Percentiles rank a stretch among this genome's conserved stretches.
Conservation (phyloP, 2,797 vertebrate genomes). For the Garrulus glandarius region DNA sequence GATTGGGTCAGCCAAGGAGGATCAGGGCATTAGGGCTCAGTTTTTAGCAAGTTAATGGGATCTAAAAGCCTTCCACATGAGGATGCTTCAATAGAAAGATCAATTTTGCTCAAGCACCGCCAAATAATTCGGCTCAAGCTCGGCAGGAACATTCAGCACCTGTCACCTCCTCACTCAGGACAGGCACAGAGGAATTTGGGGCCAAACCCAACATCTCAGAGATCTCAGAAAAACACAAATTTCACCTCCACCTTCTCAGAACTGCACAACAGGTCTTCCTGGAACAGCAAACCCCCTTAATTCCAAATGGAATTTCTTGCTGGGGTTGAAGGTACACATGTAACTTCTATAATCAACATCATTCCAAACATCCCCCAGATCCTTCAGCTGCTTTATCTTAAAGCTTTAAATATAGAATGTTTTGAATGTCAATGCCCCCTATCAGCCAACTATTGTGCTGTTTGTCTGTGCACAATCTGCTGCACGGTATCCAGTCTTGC, state of each 20-base stretch:
- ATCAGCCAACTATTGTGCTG: not conserved
- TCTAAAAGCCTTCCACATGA: not conserved
- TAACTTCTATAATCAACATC: not conserved
- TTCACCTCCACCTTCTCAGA: not conserved
- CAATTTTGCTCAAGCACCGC: rapidly evolving
- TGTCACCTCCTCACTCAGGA: not conserved
- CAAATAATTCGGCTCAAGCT: rapidly evolving
- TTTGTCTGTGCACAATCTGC: not conserved
- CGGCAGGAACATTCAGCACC: not conserved
- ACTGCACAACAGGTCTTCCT: not conserved
- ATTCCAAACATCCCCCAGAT: not conserved
- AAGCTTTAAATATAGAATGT: not conserved
- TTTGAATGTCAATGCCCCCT: not conserved
- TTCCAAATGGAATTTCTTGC: not conserved
- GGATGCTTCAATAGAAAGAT: not conserved
- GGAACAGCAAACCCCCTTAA: not conserved
- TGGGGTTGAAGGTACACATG: rapidly evolving
- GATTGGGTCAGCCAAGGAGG: not conserved
- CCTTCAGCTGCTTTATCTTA: not conserved
- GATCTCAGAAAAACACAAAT: not conserved
- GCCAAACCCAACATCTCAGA: not conserved
- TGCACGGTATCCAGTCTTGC: not conserved
- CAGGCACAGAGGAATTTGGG: rapidly evolving
- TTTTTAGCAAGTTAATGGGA: rapidly evolving
- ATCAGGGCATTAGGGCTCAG: not conserved